These are phyloP conservation scores for Clarias macrocephalus DNA, from an alignment of 2,113 vertebrate genomes.

Conservation along the genomic window DNA sequence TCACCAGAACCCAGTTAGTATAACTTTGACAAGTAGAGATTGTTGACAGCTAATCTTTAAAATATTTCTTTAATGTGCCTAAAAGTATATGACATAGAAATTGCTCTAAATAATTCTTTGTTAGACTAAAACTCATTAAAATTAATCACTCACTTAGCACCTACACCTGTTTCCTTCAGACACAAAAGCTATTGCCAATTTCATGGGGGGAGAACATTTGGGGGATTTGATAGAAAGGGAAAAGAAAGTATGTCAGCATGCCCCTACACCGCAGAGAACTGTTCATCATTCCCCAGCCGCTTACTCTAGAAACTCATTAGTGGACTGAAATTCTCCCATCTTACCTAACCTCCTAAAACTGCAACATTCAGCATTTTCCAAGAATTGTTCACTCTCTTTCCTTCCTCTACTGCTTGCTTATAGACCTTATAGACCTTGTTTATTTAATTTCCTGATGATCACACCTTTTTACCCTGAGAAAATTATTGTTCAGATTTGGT, in stretches of 20 bases:
- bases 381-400: constrained; percentile 43
- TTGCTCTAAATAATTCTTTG: background rate
- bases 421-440: constrained; percentile 15
- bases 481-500: background rate
- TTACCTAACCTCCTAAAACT: constrained; percentile 58
- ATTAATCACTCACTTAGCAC: background rate
- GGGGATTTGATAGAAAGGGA: constrained; percentile 29
- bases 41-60: background rate
- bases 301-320: constrained; percentile 66
- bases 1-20: background rate
- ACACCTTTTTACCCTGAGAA: constrained; percentile 44
- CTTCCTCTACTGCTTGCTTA: constrained; percentile 33
- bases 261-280: constrained; percentile 55
- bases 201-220: background rate
- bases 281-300: constrained; percentile 53
- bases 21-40: background rate
- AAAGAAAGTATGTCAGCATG: constrained; percentile 68
- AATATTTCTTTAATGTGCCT: background rate
- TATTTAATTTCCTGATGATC: constrained; percentile 43
- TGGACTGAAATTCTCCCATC: constrained; percentile 58
- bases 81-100: background rate
- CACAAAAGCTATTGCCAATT: constrained; percentile 51
- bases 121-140: background rate
- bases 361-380: constrained; percentile 64
- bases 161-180: constrained; percentile 26